Evolutionary conservation across 2,113 vertebrate species (phyloP), one percentile per base, ranked within the genome.

Genomic region (Salvelinus alpinus): DNA sequence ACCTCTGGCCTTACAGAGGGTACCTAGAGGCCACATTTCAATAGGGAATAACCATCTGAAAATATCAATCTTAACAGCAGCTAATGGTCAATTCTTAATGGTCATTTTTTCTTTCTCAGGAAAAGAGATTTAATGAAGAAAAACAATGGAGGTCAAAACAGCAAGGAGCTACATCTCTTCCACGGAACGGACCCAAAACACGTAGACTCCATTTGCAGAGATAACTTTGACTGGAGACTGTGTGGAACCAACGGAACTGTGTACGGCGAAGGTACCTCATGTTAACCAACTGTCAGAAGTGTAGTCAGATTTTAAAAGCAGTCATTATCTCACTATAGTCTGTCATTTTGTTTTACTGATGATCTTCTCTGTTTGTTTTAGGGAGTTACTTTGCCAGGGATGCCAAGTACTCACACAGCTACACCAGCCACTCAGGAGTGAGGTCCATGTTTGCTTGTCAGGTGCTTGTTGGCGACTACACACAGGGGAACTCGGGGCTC

Each of bases 301-400:
- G 3, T 13, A 54, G 4, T 18, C 51, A 14, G 51, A 18, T 54
- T 54, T 54, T 18, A 54, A 2, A 44, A 44, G 2, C 9, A 12
- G 9, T 44, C 2, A 44, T 44, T 9, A 44, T 44, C 38, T 54
- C 51, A 54, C 3, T 54, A 18, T 54, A 54, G 13, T 54, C 51
- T 18, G 51, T 54, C 3, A 16, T 71, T n/a, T 2, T 48, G 20
- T 66, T 68, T 31, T 47, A 12, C 6, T 25, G 9, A 62, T 62
- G 11, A 64, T 3, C 2, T 18, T n/a, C 14, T 44, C 29, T 29
- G 16, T 14, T 51, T 51, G 79, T 77, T 25, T 44, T 89, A 99
- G 97, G 97, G 27, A 97, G 96, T 77, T 99, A 97, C 90, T 99
- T 99, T 87, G 96, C 97, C 69, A 92, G 94, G 0, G 94, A 98